Evolutionary conservation across 2,888 invertebrate species (phyloP), one percentile per base, ranked within the genome.

Genomic region (Temnothorax rugatulus): DNA sequence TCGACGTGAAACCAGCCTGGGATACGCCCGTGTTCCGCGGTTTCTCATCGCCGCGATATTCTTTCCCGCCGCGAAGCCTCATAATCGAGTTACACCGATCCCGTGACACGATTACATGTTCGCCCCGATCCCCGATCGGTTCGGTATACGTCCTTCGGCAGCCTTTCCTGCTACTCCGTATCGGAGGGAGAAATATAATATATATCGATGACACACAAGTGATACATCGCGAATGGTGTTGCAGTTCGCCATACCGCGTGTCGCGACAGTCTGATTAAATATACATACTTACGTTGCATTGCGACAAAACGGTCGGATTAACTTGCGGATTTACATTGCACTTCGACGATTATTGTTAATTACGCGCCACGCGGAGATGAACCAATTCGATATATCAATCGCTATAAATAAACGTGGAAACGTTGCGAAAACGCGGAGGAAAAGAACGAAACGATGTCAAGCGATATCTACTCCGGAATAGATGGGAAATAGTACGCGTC

Each of bases 1-100:
- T 15, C 11, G 21, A 50, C 50, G 64, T 5, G 29, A 41, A 44
- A 77, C 59, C 8, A 73, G 38, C 13, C 52, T 57, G 57, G 57
- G 63, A 61, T 38, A 52, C 18, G 21, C 18, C 41, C n/a, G 38
- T 52, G n/a, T 59, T 47, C 18, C 79, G 74, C 79, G 74, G 79
- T 81, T 81, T 81, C 47, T 81, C 47, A 34, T 50, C 79, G 3
- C 18, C 21, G 29, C 21, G 29, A 7, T 34, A 71, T 59, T 41
- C 29, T 68, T 68, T 77, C 15, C 1, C 52, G 8, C 8, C 54
- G 25, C 21, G 41, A 77, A 54, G 15, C 29, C 77, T 44, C 34
- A 13, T 73, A 81, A 81, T 81, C 79, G 79, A 73, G 59, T 73
- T 81, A 81, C 74, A 73, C 38, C 57, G 79, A 81, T 73, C 47